Conservation (phyloP, 2,888 invertebrate genomes). For the Azorinus chamasolen region DNA sequence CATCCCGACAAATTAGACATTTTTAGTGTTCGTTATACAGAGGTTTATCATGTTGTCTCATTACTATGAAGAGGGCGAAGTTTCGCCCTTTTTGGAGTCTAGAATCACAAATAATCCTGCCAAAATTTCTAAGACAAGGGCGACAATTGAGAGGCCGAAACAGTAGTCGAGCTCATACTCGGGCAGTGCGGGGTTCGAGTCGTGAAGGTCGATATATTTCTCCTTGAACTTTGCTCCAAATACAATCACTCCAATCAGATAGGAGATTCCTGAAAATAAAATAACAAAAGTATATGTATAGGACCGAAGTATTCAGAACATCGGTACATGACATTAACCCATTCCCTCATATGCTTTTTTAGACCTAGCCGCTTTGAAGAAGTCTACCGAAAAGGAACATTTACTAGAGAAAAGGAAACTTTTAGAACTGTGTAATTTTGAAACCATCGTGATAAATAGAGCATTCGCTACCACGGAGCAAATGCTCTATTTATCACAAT, state of each 20-base stretch:
- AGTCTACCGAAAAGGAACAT: too few species aligned
- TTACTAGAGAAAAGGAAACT: too few species aligned
- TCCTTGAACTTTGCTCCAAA: conserved; percentile 67
- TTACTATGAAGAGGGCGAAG: too few species aligned
- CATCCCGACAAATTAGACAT: too few species aligned
- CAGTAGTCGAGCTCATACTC: conserved; percentile 61
- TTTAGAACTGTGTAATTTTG: too few species aligned
- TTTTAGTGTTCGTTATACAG: too few species aligned
- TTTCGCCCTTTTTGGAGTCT: conserved; percentile 37
- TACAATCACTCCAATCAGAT: conserved; percentile 68
- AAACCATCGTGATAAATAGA: too few species aligned
- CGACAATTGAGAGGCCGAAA: conserved; percentile 67
- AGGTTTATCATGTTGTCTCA: too few species aligned
- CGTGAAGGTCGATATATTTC: conserved; percentile 34
- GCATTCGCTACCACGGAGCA: too few species aligned
- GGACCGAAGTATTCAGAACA: background rate
- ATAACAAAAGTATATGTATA: background rate
- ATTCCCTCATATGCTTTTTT: too few species aligned
- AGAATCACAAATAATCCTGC: conserved; percentile 64
- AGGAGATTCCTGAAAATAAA: conserved; percentile 61
- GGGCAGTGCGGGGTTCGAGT: background rate
- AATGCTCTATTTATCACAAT: too few species aligned
- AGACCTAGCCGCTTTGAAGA: too few species aligned
- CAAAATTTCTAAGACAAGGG: conserved; percentile 61
- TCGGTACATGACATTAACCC: background rate